Base-by-base conservation (phyloP, 2,888 invertebrate genomes). In the Eupithecia abbreviata region DNA sequence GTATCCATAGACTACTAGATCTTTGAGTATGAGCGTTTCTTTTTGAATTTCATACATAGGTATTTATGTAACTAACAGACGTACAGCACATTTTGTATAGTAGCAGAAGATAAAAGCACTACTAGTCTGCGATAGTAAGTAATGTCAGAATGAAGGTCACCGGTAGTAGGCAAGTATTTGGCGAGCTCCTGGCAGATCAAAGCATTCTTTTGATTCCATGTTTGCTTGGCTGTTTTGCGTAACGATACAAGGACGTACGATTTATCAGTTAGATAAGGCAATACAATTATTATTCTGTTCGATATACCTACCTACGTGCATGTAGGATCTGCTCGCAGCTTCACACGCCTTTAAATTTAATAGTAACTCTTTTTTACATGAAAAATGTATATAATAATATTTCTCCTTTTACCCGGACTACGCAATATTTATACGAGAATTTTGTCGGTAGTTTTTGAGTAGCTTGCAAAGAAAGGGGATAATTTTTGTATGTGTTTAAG, bases 111-210 rank as follows among this genome's bases (percentile, higher is more conserved):
- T 73, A 75, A 30, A 55, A 67, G 30, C n/a, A n/a, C n/a, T 18
- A 75, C 41, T 45, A 71, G 74, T 51, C 42, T 62, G 55, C 71
- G 71, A 30, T 62, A 62, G 30, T 62, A 62, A 71, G 75, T 69
- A 81, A 76, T 75, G 79, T 81, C 72, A 71, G 69, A 66, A 78
- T 74, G 81, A 82, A 82, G 82, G 82, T 81, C 80, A 76, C 58
- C 55, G 12, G 67, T 9, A n/a, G 55, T 58, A 58, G 76, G 78
- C 78, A 77, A 79, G 79, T 74, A 77, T 72, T 75, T 70, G 55
- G 45, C 74, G 68, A 75, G 79, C 79, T 82, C 77, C 79, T 79
- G 78, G 71, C 62, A 73, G 75, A 51, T 76, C 76, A 78, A 78
- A 74, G 78, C 45, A 70, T 74, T 69, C 78, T 74, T 74, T 78